Evolutionary conservation across 2,888 invertebrate species (phyloP).

Genomic region (Nephrocerus scutellatus): DNA sequence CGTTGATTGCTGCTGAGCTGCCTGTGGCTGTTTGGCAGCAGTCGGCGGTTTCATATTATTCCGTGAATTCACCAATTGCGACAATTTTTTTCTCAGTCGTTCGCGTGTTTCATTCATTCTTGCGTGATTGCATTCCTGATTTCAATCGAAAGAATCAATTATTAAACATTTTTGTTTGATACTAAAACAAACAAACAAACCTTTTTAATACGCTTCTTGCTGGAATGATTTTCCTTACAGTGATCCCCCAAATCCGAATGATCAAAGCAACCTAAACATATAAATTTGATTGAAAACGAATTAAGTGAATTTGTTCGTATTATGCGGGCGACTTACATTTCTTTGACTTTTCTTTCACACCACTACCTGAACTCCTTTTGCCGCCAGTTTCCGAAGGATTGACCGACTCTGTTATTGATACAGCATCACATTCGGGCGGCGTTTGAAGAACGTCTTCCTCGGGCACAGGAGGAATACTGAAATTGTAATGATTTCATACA

Average conservation of each 20-base stretch:
- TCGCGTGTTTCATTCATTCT: constrained; percentile 47
- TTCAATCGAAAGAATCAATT: background rate
- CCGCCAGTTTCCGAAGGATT: no score
- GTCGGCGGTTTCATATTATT: constrained; percentile 34
- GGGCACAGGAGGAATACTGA: no score
- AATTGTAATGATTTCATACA: no score
- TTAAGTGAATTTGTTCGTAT: no score
- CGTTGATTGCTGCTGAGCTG: constrained; percentile 14
- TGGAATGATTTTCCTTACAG: constrained; percentile 44
- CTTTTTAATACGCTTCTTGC: constrained; percentile 44
- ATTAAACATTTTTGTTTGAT: background rate
- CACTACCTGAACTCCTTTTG: no score
- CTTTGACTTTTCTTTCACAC: constrained; percentile 42
- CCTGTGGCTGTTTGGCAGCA: constrained; percentile 5
- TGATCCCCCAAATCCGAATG: constrained; percentile 38
- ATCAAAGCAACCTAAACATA: constrained; percentile 21
- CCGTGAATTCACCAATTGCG: constrained; percentile 40
- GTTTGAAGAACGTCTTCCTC: no score
- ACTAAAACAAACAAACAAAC: constrained; percentile 16
- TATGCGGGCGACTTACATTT: constrained; percentile 33
- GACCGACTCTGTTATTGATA: no score
- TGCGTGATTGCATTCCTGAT: constrained; percentile 43
- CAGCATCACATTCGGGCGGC: no score
- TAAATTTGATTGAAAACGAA: constrained; percentile 20
- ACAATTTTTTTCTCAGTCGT: constrained; percentile 44